Evolutionary conservation across 2,888 invertebrate genomes (phyloP), one percentile per base, ranked within the genome.

Genomic region (Piscicola geometra): DNA sequence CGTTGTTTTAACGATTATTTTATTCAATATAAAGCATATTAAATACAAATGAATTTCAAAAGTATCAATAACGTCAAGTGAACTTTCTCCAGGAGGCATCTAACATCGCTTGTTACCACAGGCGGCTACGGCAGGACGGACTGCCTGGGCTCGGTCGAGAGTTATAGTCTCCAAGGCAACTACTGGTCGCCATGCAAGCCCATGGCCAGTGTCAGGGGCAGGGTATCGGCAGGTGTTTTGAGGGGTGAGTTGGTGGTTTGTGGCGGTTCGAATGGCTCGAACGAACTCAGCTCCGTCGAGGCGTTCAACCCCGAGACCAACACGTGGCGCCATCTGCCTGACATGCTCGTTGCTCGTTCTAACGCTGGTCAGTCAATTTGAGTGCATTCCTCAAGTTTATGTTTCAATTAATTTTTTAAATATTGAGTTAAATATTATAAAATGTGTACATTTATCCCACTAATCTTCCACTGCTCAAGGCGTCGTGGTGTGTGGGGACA

Each of bases 91-190:
- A 15, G 52, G 21, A 18, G 15, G 15, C 15, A 52, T 52, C n/a
- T 35, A 28, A 64, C 70, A 21, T n/a, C n/a, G n/a, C n/a, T n/a
- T n/a, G n/a, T n/a, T n/a, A n/a, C n/a, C n/a, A n/a, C 60, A 77
- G 96, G 96, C 77, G 96, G 96, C 12, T 96, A 96, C 87, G 96
- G 96, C 87, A 93, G 93, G 78, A 91, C 96, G 2, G 94, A 94
- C 85, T 96, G 96, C 85, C 87, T 96, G 79, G 91, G 91, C 81
- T 90, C 93, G 5, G 95, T 95, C 32, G 95, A 95, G 87, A 90
- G 90, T 80, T 97, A 93, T 86, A 91, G 91, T 86, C 92, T 93
- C 0, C 91, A 90, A 79, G 89, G 89, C 69, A 93, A 95, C 86
- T 88, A 88, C 32, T 97, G 96, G 96, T 88, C 89, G 79, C 83